phyloP scores from a whole-genome alignment of 1,140 invertebrate species.

The Achatina immaculata region DNA sequence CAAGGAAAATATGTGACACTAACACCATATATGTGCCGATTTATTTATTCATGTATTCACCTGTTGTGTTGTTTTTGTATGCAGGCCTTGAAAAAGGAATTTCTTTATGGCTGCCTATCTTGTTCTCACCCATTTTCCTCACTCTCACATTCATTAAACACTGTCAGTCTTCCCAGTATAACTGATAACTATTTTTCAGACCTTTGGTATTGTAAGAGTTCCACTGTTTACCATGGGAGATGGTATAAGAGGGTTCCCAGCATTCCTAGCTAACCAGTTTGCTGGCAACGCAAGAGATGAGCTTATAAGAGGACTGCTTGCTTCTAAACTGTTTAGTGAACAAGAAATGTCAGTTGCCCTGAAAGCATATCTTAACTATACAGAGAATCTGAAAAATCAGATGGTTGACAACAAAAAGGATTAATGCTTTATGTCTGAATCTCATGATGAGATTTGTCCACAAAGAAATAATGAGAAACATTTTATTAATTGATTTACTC shows the following conservation, averaged over 20 bases:
- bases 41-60: too few relatives aligned
- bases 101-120: too few relatives aligned
- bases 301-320: slow-evolving; percentile 63
- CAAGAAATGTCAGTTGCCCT: slow-evolving; percentile 55
- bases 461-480: too few relatives aligned
- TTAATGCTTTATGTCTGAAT: neutral
- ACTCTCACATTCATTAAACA: too few relatives aligned
- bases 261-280: slow-evolving; percentile 74
- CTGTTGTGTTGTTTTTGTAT: too few relatives aligned
- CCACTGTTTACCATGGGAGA: slow-evolving; percentile 75
- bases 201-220: slow-evolving; percentile 72
- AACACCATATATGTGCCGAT: too few relatives aligned
- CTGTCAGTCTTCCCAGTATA: too few relatives aligned
- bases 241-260: slow-evolving; percentile 73
- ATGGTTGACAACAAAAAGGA: neutral
- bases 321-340: slow-evolving; percentile 48
- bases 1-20: too few relatives aligned
- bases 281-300: slow-evolving; percentile 72
- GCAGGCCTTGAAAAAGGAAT: too few relatives aligned
- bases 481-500: too few relatives aligned
- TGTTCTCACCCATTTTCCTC: too few relatives aligned
- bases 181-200: slow-evolving; percentile 53
- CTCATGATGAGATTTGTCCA: too few relatives aligned
- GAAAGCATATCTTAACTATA: slow-evolving; percentile 39
- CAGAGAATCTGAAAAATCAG: slow-evolving; percentile 12